These are phyloP conservation scores for Lampropteryx suffumata DNA, from an alignment of 2,888 invertebrate genomes.

Conservation along the genomic window DNA sequence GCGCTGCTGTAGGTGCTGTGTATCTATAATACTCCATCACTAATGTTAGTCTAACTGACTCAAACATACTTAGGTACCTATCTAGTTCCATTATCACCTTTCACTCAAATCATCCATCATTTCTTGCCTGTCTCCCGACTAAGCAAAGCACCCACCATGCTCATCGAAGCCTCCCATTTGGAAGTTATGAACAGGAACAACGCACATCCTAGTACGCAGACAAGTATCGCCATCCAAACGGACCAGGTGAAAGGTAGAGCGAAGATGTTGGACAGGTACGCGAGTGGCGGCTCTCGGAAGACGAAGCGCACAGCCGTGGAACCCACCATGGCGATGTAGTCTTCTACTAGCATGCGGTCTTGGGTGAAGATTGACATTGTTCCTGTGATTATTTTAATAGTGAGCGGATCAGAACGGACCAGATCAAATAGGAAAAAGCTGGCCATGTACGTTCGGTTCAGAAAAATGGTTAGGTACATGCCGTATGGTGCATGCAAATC, in stretches of 20 bases:
- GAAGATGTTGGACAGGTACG: constrained; percentile 86
- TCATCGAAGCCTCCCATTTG: constrained; percentile 71
- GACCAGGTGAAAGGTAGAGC: constrained; percentile 83
- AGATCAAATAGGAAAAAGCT: no score
- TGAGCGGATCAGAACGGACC: no score
- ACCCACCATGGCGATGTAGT: constrained; percentile 82
- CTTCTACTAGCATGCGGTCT: constrained; percentile 68
- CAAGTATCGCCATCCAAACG: constrained; percentile 84
- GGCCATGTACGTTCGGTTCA: no score
- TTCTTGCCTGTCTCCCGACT: no score
- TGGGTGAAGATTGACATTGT: constrained; percentile 69
- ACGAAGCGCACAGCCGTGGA: constrained; percentile 82
- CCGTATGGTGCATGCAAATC: no score
- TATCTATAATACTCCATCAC: no score
- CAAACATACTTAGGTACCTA: no score
- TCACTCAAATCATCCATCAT: no score
- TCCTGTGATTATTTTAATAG: constrained; percentile 49
- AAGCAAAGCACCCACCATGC: constrained; percentile 52
- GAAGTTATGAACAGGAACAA: constrained; percentile 74
- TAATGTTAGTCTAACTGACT: no score
- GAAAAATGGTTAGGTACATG: no score
- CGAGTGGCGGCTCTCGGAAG: constrained; percentile 86
- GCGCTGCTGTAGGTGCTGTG: no score
- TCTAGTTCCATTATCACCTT: no score
- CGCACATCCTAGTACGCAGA: constrained; percentile 73